Percentiles rank a stretch among this genome's conserved stretches.
phyloP scores from a whole-genome alignment of 2,113 vertebrate genomes.

The Anoplopoma fimbria region DNA sequence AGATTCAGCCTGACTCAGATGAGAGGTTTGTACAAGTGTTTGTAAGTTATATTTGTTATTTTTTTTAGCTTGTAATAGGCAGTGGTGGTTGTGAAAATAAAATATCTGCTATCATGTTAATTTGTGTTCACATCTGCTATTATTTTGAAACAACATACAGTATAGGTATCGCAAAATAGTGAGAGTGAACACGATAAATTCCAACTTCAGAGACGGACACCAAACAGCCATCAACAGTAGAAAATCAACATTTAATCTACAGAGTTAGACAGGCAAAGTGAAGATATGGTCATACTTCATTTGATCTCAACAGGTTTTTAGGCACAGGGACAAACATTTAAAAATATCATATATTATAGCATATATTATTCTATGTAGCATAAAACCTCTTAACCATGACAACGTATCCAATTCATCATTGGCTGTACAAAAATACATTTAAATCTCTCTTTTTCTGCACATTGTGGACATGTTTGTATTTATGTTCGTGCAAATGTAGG shows the following conservation, averaged over 20 bases:
- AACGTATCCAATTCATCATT: constrained; percentile 65
- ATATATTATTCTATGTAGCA: constrained; percentile 81
- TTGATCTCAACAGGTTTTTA: constrained; percentile 63
- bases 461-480: neutral
- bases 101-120: neutral
- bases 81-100: neutral
- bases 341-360: constrained; percentile 80
- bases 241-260: constrained; percentile 81
- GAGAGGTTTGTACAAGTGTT: too few relatives aligned
- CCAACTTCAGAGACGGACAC: neutral
- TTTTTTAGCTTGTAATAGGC: neutral
- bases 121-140: neutral
- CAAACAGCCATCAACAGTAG: constrained; percentile 42
- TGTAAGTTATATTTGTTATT: too few relatives aligned
- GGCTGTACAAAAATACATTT: constrained; percentile 82
- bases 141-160: neutral
- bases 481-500: constrained; percentile 1
- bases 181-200: neutral
- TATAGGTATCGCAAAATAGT: neutral
- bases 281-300: constrained; percentile 71
- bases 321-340: constrained; percentile 80
- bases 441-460: constrained; percentile 65
- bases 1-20: too few relatives aligned
- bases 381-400: constrained; percentile 76
- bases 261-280: constrained; percentile 74